Evolutionary conservation across 2,113 vertebrate species (phyloP).

Genomic region (Ovis canadensis): DNA sequence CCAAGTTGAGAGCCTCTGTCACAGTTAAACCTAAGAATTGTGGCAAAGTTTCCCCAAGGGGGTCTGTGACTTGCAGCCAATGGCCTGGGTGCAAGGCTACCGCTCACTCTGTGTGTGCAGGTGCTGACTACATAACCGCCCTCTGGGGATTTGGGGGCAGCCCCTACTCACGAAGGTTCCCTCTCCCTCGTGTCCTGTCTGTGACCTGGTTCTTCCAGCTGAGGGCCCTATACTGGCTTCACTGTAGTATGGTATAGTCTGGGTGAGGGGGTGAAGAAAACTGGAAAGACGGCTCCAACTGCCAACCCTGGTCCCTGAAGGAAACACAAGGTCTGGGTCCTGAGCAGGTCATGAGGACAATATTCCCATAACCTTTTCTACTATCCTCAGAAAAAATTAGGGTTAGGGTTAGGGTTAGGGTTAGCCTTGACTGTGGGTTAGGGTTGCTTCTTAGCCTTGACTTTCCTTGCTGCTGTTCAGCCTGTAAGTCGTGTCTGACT

Average conservation of each 20-base stretch:
- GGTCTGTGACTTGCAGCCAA: neutral
- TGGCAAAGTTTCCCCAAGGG: neutral
- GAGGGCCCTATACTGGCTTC: neutral
- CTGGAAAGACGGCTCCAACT: neutral
- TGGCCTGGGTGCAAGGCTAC: neutral
- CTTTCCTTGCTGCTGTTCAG: neutral
- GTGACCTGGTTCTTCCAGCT: neutral
- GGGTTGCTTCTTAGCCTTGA: neutral
- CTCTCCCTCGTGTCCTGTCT: neutral
- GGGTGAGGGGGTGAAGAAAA: neutral
- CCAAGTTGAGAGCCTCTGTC: neutral
- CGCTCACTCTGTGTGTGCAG: neutral
- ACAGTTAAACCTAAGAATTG: neutral
- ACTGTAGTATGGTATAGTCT: neutral
- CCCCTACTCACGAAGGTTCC: neutral
- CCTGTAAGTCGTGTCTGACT: fast-evolving
- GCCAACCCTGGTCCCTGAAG: neutral
- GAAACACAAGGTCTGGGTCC: neutral
- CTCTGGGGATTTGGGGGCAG: no score
- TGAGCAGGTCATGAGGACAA: neutral
- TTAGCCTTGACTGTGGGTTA: neutral
- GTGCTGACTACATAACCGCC: neutral
- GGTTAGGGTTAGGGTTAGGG: no score
- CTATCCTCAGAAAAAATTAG: neutral
- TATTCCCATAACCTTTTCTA: neutral